Conservation (phyloP, 2,888 invertebrate species). For the Sclerodermus sp. region DNA sequence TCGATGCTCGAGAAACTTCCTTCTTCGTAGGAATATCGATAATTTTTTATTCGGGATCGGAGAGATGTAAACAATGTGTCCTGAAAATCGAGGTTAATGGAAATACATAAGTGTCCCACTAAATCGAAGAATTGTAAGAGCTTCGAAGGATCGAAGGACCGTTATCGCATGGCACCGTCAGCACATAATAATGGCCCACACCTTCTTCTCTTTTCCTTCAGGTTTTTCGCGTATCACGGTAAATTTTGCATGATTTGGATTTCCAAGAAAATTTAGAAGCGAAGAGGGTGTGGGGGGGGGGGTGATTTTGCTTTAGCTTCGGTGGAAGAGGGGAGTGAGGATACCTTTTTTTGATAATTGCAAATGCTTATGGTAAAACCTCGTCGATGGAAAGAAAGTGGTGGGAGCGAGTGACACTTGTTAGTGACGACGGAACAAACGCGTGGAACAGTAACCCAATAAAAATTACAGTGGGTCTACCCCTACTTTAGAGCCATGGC, state of each 20-base stretch:
- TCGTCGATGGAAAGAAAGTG: neutral
- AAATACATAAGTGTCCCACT: conserved; percentile 41
- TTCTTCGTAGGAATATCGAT: no score
- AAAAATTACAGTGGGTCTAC: conserved; percentile 24
- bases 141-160: conserved; percentile 32
- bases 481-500: conserved; percentile 29
- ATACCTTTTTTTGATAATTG: neutral
- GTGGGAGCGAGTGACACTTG: neutral
- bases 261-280: no score
- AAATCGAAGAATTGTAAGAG: conserved; percentile 40
- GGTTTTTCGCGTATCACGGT: no score
- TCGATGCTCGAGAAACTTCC: no score
- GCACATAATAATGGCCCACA: conserved; percentile 44
- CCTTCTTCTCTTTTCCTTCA: conserved; percentile 12
- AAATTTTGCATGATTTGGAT: no score
- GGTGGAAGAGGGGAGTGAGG: neutral
- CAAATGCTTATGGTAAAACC: neutral
- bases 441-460: conserved; percentile 43
- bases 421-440: conserved; percentile 3
- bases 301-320: no score
- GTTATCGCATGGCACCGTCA: conserved; percentile 35
- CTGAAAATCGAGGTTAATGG: conserved; percentile 15
- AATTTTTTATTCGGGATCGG: no score
- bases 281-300: no score
- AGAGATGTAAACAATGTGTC: no score